Percentiles rank a stretch among this genome's conserved stretches.
Conservation (phyloP, 2,113 vertebrate genomes). For the Lynx canadensis region DNA sequence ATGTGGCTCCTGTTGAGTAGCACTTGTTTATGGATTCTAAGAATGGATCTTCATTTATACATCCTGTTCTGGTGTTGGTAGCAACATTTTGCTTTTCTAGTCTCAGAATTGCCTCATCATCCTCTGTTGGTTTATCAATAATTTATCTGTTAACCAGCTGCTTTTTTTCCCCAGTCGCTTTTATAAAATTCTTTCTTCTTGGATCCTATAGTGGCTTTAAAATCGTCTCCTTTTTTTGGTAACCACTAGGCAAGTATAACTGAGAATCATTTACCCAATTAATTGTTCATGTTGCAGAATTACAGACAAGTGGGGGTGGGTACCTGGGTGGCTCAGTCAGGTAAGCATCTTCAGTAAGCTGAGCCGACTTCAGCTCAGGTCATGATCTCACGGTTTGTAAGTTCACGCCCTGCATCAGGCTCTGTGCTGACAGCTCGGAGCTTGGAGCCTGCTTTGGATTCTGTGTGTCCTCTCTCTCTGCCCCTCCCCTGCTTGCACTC, state of each 20-base stretch:
- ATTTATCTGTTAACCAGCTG: too few species aligned
- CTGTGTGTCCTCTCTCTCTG: too few species aligned
- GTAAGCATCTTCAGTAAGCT: too few species aligned
- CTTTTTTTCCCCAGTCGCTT: background rate
- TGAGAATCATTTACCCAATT: too few species aligned
- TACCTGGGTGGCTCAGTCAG: too few species aligned
- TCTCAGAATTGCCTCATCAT: background rate
- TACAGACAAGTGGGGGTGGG: background rate
- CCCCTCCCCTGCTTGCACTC: too few species aligned
- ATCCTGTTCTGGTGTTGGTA: background rate
- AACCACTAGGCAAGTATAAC: background rate
- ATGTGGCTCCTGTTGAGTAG: background rate
- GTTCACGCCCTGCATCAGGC: too few species aligned
- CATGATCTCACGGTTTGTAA: too few species aligned
- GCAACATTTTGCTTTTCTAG: background rate
- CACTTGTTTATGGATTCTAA: background rate
- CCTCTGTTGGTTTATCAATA: background rate
- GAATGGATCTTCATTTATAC: background rate
- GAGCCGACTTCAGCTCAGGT: too few species aligned
- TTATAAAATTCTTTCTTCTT: background rate
- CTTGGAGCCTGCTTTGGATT: too few species aligned
- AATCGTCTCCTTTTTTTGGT: background rate
- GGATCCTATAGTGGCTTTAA: background rate
- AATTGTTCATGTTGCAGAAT: background rate
- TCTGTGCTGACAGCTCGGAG: too few species aligned